Conservation (phyloP, 2,113 vertebrate species). For the Forbesichthys agassizii region DNA sequence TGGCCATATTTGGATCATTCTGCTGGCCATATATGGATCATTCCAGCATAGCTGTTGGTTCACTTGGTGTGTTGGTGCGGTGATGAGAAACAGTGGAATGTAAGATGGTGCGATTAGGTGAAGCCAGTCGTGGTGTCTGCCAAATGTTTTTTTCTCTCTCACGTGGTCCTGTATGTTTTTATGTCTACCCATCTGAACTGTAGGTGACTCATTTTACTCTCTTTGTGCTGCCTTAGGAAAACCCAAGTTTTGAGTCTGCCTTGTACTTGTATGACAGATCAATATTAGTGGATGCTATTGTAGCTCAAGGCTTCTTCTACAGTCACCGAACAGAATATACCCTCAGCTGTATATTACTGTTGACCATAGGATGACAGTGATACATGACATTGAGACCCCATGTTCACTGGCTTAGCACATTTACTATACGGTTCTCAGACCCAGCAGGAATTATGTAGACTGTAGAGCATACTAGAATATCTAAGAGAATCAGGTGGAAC, state of each 20-base stretch:
- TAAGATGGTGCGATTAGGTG: constrained; percentile 13
- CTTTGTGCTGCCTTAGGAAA: too few species aligned
- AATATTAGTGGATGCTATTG: constrained; percentile 13
- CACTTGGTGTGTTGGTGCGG: constrained; percentile 7
- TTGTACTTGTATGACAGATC: too few species aligned
- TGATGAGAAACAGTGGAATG: constrained; percentile 30
- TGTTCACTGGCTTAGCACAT: constrained; percentile 5
- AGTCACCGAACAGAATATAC: constrained; percentile 4
- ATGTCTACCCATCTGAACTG: neutral
- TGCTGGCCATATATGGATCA: constrained; percentile 54
- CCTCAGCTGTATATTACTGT: too few species aligned
- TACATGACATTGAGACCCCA: constrained; percentile 5
- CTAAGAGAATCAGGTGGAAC: too few species aligned
- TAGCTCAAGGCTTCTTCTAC: constrained; percentile 17
- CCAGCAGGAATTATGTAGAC: too few species aligned
- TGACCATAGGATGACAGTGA: constrained; percentile 25
- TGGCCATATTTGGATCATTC: constrained; percentile 55
- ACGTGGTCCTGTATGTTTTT: constrained; percentile 4
- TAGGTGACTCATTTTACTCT: neutral
- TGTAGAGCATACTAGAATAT: too few species aligned
- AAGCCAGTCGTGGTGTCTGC: constrained; percentile 3
- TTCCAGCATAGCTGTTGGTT: constrained; percentile 13
- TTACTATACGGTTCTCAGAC: too few species aligned
- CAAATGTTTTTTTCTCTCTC: neutral
- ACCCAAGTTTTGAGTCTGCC: too few species aligned